Evolutionary conservation across 2,888 invertebrate genomes (phyloP), one percentile per base, ranked within the genome.

Genomic region (Lithosia quadra): DNA sequence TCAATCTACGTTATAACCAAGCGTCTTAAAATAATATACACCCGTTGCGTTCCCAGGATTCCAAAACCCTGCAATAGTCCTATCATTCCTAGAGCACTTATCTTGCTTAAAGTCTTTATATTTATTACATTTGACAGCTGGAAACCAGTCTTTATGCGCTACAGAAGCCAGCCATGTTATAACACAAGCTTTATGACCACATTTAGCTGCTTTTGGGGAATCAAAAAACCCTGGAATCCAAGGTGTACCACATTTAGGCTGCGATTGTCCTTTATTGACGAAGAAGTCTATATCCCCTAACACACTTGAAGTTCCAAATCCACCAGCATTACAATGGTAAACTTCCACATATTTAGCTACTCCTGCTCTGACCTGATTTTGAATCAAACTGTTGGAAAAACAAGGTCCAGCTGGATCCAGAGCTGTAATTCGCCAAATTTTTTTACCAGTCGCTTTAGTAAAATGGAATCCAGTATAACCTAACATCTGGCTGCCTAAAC

Each of bases 291-390:
- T 88, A 63, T 96, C 95, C 0, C 95, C 96, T 43, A 96, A 82
- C 0, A 95, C 93, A 67, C 91, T 91, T 0, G 91, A 90, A 0
- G 95, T 92, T 1, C 95, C 96, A 2, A 95, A 82, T 0, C 90
- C 91, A 18, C 96, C 96, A 68, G 95, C 95, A 74, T 96, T 96
- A 36, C 96, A 96, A 81, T 96, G 96, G 73, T 96, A 94, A 0
- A 95, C 94, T 81, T 96, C 96, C 0, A 96, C 96, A 77, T 96
- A 95, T 0, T 93, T 90, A 0, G 96, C 96, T 34, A 96, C 95
- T 8, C 94, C 93, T 24, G 94, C 90, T 63, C 95, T 91, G 0
- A 96, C 85, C 76, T 96, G 93, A 22, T 95, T 91, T 59, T 92
- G 83, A 2, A 90, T 87, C 0, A 87, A 78, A 68, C 90, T 91